phyloP scores from a whole-genome alignment of 2,113 vertebrate species.

The western clawed frog (Xenopus tropicalis) region UCB_Xtro_10.0 CM004447.2:75430001-75430500 shows the following conservation, averaged over 20 bases:
- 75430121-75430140: constrained; percentile 57
- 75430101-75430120: constrained; percentile 58
- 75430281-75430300: constrained; percentile 41
- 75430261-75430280: constrained; percentile 35
- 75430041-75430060: constrained; percentile 64
- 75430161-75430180: constrained; percentile 48
- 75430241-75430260: constrained; percentile 32
- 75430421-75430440: constrained; percentile 28
- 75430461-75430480: constrained; percentile 35
- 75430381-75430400: constrained; percentile 43
- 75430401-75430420: constrained; percentile 41
- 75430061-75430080: constrained; percentile 68
- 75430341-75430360: constrained; percentile 42
- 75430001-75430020: constrained; percentile 59
- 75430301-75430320: constrained; percentile 32
- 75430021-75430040: constrained; percentile 59
- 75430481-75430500: constrained; percentile 13
- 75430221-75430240: constrained; percentile 31
- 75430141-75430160: constrained; percentile 57
- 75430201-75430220: not conserved
- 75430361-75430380: constrained; percentile 36
- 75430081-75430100: constrained; percentile 58
- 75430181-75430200: constrained; percentile 40
- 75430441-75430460: constrained; percentile 32
- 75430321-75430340: constrained; percentile 45